phyloP scores from a whole-genome alignment of 1,140 invertebrate genomes.

The Drosophila lacertosa region DNA sequence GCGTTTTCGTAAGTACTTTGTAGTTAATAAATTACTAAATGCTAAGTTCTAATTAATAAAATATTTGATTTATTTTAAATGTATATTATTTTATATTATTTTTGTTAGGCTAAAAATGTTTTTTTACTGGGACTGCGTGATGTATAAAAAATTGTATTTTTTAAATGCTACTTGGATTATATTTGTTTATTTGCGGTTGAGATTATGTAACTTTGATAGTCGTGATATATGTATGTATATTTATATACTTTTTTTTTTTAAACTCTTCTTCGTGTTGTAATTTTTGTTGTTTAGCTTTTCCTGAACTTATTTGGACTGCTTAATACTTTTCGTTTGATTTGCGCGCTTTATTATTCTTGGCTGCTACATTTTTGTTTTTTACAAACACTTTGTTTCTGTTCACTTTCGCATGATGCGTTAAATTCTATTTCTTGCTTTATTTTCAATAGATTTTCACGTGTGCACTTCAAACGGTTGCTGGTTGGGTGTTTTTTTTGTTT shows the following conservation, averaged over 20 bases:
- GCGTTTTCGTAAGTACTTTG: constrained; percentile 59
- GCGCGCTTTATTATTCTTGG: constrained; percentile 48
- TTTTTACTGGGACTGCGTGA: constrained; percentile 31
- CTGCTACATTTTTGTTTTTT: constrained; percentile 52
- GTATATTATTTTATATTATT: constrained; percentile 13
- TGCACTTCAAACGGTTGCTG: constrained; percentile 60
- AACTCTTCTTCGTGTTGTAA: too few relatives aligned
- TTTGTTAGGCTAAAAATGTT: constrained; percentile 41
- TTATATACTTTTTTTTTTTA: constrained; percentile 14
- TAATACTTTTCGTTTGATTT: constrained; percentile 79
- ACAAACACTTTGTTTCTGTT: constrained; percentile 14
- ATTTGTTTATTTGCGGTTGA: constrained; percentile 8
- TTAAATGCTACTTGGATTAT: constrained; percentile 19
- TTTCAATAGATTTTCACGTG: constrained; percentile 48
- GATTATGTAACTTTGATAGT: constrained; percentile 39
- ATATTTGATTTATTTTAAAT: constrained; percentile 42
- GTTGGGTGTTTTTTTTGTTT: constrained; percentile 11
- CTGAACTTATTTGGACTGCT: constrained; percentile 62
- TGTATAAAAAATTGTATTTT: constrained; percentile 50
- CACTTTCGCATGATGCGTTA: constrained; percentile 23
- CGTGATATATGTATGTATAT: constrained; percentile 21
- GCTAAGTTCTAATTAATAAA: constrained; percentile 57
- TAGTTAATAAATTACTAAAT: constrained; percentile 75
- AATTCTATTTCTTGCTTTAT: constrained; percentile 8
- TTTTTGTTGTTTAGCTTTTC: constrained; percentile 25